phyloP scores from a whole-genome alignment of 2,888 invertebrate genomes.

The Craniophora ligustri region DNA sequence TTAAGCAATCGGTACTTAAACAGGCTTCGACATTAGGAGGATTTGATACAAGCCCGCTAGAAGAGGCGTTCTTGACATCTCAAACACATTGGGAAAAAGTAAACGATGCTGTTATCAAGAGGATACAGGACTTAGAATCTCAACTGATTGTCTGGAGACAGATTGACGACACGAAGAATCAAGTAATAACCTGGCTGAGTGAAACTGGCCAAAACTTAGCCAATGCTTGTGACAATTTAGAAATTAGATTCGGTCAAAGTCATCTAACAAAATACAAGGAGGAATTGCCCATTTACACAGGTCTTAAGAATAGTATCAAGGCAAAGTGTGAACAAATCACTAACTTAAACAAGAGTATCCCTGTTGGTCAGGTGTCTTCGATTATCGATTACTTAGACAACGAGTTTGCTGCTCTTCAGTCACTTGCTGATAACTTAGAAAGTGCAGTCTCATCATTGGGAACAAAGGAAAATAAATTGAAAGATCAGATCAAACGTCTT shows the following conservation, averaged over 20 bases:
- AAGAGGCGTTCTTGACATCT: constrained; percentile 89
- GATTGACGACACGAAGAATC: constrained; percentile 95
- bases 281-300: constrained; percentile 93
- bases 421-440: constrained; percentile 92
- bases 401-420: constrained; percentile 93
- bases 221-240: constrained; percentile 93
- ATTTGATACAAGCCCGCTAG: constrained; percentile 89
- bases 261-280: constrained; percentile 95
- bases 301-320: constrained; percentile 93
- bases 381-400: constrained; percentile 91
- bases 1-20: constrained; percentile 91
- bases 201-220: constrained; percentile 94
- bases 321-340: constrained; percentile 94
- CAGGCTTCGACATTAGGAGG: constrained; percentile 91
- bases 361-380: constrained; percentile 91
- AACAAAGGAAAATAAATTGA: constrained; percentile 92
- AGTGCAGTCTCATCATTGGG: constrained; percentile 92
- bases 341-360: constrained; percentile 92
- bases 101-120: constrained; percentile 91
- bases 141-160: constrained; percentile 98
- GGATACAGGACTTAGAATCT: constrained; percentile 94
- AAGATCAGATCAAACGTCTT: constrained; percentile 91
- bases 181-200: constrained; percentile 94
- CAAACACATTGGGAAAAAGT: constrained; percentile 92
- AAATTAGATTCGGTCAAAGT: constrained; percentile 94